Evolutionary conservation across 2,797 vertebrate genomes (phyloP).

Genomic region (Todus mexicanus): DNA sequence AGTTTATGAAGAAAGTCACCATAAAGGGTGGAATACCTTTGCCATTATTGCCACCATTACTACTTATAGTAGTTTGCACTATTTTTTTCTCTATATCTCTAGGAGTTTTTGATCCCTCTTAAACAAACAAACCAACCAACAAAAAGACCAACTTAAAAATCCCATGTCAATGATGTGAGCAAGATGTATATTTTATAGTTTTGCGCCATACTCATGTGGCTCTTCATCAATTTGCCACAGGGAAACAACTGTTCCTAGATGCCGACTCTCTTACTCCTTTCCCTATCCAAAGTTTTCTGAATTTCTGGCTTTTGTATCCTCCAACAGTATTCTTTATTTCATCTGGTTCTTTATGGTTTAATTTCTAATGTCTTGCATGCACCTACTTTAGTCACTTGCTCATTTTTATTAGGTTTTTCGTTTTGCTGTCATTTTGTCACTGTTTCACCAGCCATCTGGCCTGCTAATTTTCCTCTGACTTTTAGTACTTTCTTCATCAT

Average conservation of each 20-base stretch:
- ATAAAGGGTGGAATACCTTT: background rate
- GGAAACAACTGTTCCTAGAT: conserved; percentile 24
- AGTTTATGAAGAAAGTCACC: background rate
- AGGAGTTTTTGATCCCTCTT: background rate
- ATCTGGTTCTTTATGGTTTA: background rate
- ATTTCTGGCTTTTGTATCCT: background rate
- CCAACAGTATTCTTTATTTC: background rate
- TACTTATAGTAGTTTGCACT: background rate
- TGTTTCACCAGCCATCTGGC: conserved; percentile 42
- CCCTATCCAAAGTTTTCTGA: background rate
- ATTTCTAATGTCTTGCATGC: background rate
- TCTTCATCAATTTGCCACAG: conserved; percentile 9
- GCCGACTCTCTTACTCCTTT: background rate
- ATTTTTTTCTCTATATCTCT: background rate
- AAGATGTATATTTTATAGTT: background rate
- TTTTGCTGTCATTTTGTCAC: conserved; percentile 47
- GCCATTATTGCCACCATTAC: background rate
- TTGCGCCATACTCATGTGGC: background rate
- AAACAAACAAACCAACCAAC: background rate
- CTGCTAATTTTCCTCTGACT: conserved; percentile 47
- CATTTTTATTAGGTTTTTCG: conserved; percentile 48
- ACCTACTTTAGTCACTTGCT: conserved; percentile 24
- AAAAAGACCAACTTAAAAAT: background rate
- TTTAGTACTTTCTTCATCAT: conserved; percentile 29
- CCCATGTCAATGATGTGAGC: background rate